These are phyloP conservation scores for Spheniscus mendiculus DNA, from an alignment of 2,113 vertebrate genomes.

Conservation along the genomic window DNA sequence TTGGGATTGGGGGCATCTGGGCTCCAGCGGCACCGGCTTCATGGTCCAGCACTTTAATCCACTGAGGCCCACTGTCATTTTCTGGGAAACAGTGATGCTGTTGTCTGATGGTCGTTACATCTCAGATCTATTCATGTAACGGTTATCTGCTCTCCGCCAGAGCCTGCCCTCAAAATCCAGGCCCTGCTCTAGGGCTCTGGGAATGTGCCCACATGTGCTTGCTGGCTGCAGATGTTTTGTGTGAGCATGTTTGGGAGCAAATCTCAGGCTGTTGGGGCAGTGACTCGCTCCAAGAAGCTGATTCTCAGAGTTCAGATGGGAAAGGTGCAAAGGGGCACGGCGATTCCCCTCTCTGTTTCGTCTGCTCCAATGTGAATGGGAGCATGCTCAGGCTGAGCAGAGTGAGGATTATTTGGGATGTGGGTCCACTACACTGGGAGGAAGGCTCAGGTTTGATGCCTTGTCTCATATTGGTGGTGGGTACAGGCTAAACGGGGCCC, in stretches of 20 bases:
- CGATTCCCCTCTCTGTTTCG: accelerated
- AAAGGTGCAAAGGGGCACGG: neutral
- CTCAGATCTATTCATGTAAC: neutral
- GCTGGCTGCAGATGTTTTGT: neutral
- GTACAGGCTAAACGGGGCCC: neutral
- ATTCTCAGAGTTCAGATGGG: neutral
- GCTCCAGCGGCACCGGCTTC: neutral
- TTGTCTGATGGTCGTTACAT: neutral
- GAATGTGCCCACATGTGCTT: accelerated
- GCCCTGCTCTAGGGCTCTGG: neutral
- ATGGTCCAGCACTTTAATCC: neutral
- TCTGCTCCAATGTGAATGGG: neutral
- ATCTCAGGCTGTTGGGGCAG: neutral
- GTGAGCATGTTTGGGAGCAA: neutral
- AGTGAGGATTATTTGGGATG: neutral
- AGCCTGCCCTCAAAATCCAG: neutral
- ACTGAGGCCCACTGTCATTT: neutral
- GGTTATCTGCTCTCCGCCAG: neutral
- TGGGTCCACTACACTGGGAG: neutral
- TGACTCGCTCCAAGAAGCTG: neutral
- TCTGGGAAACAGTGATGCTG: neutral
- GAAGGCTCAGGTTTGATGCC: neutral
- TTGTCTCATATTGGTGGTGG: neutral
- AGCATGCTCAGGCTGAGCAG: neutral
- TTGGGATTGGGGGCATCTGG: neutral